phyloP scores from a whole-genome alignment of 2,113 vertebrate species.

The Amphiprion ocellaris region DNA sequence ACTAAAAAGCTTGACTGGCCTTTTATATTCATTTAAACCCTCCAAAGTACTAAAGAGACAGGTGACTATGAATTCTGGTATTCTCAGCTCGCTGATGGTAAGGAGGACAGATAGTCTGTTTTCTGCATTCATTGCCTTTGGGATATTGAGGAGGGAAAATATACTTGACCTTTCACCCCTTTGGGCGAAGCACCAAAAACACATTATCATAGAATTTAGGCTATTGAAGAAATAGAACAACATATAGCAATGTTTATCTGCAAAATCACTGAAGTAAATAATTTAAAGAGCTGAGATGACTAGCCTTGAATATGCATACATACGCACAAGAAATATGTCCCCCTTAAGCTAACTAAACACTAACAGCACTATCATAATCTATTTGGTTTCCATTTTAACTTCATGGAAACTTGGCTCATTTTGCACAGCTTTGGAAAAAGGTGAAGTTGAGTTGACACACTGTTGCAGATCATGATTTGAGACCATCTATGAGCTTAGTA shows the following conservation, averaged over 20 bases:
- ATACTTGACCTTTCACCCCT: constrained; percentile 23
- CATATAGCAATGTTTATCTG: neutral
- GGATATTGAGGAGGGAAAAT: constrained; percentile 30
- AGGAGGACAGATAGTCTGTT: constrained; percentile 84
- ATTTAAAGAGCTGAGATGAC: constrained; percentile 6
- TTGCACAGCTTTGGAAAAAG: constrained; percentile 1
- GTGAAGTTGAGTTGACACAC: constrained; percentile 38
- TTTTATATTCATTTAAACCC: constrained; percentile 91
- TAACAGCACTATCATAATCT: neutral
- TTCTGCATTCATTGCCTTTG: constrained; percentile 42
- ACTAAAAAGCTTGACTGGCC: constrained; percentile 74
- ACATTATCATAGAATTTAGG: constrained; percentile 17
- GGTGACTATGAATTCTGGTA: constrained; percentile 82
- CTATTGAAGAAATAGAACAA: constrained; percentile 8
- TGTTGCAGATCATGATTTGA: constrained; percentile 41
- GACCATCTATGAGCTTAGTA: constrained; percentile 44
- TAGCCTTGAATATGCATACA: constrained; percentile 7
- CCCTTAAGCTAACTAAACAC: too few species aligned
- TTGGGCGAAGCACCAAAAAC: constrained; percentile 18
- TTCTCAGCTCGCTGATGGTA: constrained; percentile 88
- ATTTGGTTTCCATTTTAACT: neutral
- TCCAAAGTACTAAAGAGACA: constrained; percentile 83
- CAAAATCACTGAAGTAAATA: constrained; percentile 2
- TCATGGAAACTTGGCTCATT: constrained; percentile 20
- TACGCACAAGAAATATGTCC: neutral